Evolutionary conservation across 2,888 invertebrate genomes (phyloP).

Genomic region (Eilema depressum): DNA sequence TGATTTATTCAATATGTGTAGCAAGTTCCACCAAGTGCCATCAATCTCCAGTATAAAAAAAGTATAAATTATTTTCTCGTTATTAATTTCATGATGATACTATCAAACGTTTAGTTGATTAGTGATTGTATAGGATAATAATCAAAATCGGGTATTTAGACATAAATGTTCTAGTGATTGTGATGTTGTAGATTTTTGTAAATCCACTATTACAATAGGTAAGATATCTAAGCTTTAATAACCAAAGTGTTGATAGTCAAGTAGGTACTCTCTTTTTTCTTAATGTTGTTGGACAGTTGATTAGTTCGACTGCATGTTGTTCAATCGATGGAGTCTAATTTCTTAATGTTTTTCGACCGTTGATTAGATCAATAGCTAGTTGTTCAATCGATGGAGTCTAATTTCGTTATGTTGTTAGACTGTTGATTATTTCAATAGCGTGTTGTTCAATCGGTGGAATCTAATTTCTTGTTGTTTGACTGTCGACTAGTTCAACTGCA

Average conservation of each 20-base stretch:
- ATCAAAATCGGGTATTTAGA: constrained; percentile 59
- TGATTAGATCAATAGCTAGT: neutral
- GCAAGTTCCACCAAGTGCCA: too few relatives aligned
- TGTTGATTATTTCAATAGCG: neutral
- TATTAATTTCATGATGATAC: constrained; percentile 15
- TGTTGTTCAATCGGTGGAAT: neutral
- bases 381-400: too few relatives aligned
- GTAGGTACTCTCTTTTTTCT: constrained; percentile 29
- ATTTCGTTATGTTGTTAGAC: neutral
- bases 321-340: neutral
- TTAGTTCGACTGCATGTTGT: neutral
- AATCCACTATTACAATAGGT: constrained; percentile 53
- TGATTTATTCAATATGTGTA: too few relatives aligned
- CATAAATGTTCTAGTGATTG: constrained; percentile 67
- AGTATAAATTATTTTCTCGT: neutral
- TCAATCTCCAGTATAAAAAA: too few relatives aligned
- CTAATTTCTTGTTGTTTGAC: neutral
- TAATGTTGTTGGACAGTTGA: constrained; percentile 16
- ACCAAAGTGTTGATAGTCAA: constrained; percentile 46
- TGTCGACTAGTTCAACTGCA: too few relatives aligned
- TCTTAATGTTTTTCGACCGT: neutral
- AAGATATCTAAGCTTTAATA: constrained; percentile 59
- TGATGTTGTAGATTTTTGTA: constrained; percentile 77
- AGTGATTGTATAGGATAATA: constrained; percentile 47
- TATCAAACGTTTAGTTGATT: constrained; percentile 30